Conservation (phyloP, 2,113 vertebrate genomes). For the Sprattus sprattus region DNA sequence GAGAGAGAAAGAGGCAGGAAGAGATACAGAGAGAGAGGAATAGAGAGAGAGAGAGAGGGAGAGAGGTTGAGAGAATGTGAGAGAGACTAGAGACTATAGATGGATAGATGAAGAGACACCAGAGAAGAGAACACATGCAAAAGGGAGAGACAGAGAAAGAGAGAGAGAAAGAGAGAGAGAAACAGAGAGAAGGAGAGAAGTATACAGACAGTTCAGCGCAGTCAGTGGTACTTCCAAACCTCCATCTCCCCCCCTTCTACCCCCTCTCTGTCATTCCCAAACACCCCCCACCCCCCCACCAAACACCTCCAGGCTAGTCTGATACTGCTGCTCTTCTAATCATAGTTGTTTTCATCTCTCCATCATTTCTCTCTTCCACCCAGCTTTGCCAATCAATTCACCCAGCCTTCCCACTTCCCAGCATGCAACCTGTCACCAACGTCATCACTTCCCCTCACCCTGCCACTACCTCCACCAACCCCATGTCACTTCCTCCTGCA, state of each 20-base stretch:
- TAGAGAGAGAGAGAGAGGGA: neutral
- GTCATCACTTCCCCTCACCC: neutral
- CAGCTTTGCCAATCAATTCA: constrained; percentile 22
- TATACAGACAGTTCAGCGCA: neutral
- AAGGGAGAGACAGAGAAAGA: neutral
- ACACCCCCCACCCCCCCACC: neutral
- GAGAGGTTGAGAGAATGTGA: neutral
- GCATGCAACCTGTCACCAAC: constrained; percentile 30
- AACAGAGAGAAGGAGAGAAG: neutral
- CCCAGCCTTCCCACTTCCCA: constrained; percentile 25
- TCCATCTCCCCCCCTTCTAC: neutral
- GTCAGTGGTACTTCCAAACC: neutral
- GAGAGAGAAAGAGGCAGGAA: neutral
- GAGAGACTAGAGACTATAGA: no score
- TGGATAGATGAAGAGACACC: neutral
- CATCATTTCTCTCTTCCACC: constrained; percentile 26
- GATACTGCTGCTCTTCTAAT: neutral
- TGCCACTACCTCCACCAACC: no score
- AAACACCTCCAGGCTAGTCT: neutral
- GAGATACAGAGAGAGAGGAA: neutral
- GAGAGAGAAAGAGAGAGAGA: neutral
- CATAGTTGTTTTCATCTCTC: neutral
- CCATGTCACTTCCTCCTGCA: no score
- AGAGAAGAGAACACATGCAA: neutral
- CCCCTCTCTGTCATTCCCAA: no score